Conservation (phyloP, 2,113 vertebrate genomes). For the Muntiacus reevesi region DNA sequence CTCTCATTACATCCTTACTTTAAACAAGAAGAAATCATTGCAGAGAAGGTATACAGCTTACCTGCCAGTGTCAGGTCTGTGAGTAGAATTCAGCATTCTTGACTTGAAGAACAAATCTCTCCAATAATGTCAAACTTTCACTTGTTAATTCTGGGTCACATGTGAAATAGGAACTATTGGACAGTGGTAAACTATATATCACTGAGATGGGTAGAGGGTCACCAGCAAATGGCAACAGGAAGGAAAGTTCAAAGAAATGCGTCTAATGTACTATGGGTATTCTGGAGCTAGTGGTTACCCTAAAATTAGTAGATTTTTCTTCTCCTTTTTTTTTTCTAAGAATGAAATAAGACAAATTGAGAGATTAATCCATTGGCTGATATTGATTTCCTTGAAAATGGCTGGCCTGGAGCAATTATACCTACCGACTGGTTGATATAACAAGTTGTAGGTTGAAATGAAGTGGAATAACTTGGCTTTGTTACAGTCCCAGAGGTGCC, state of each 20-base stretch:
- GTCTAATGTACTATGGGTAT: neutral
- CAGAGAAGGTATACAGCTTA: neutral
- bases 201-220: neutral
- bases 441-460: conserved; percentile 31
- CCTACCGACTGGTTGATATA: conserved; percentile 36
- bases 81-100: neutral
- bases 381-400: conserved; percentile 47
- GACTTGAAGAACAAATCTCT: neutral
- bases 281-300: neutral
- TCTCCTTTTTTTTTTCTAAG: neutral
- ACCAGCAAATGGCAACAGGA: neutral
- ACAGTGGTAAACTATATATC: neutral
- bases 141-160: neutral
- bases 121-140: neutral
- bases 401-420: conserved; percentile 15
- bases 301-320: neutral
- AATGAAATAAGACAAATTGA: conserved; percentile 42
- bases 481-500: neutral
- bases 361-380: conserved; percentile 21
- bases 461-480: conserved; percentile 46
- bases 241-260: neutral
- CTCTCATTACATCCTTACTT: neutral
- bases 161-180: neutral
- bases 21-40: neutral
- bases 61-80: neutral